Conservation (phyloP, 1,140 invertebrate species). For the Lasaia peninsularis region DNA sequence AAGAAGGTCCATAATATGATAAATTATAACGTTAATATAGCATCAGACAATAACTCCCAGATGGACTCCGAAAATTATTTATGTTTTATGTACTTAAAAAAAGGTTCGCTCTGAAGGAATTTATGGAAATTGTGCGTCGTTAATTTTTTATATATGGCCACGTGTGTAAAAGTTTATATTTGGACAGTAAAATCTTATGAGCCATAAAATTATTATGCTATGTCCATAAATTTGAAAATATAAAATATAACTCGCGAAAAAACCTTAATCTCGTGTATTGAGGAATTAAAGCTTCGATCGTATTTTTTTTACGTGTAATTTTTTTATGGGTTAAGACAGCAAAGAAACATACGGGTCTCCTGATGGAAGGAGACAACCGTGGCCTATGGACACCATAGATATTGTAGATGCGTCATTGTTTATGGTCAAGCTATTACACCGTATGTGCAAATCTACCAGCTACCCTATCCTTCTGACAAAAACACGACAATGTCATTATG, state of each 20-base stretch:
- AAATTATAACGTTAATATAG: neutral
- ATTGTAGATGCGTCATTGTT: too few species aligned
- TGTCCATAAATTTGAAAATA: neutral
- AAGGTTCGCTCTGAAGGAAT: slow-evolving; percentile 3
- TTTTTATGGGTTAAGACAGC: too few species aligned
- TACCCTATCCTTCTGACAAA: too few species aligned
- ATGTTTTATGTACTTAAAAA: slow-evolving; percentile 3
- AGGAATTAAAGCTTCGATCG: too few species aligned
- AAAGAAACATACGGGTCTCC: too few species aligned
- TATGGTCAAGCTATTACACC: too few species aligned
- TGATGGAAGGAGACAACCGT: too few species aligned
- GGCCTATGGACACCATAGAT: too few species aligned
- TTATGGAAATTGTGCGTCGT: slow-evolving; percentile 1
- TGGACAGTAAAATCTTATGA: slow-evolving; percentile 7
- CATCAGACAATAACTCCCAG: neutral
- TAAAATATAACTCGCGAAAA: neutral
- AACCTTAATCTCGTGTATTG: slow-evolving; percentile 2
- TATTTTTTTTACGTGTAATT: too few species aligned
- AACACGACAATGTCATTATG: too few species aligned
- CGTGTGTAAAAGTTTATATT: slow-evolving; percentile 3
- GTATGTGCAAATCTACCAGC: too few species aligned
- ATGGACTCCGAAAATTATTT: neutral
- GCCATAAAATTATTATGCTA: slow-evolving; percentile 4
- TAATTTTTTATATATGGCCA: neutral
- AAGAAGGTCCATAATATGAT: neutral